These are phyloP conservation scores for Onychostruthus taczanowskii DNA, from an alignment of 2,113 vertebrate species.

Conservation along the genomic window DNA sequence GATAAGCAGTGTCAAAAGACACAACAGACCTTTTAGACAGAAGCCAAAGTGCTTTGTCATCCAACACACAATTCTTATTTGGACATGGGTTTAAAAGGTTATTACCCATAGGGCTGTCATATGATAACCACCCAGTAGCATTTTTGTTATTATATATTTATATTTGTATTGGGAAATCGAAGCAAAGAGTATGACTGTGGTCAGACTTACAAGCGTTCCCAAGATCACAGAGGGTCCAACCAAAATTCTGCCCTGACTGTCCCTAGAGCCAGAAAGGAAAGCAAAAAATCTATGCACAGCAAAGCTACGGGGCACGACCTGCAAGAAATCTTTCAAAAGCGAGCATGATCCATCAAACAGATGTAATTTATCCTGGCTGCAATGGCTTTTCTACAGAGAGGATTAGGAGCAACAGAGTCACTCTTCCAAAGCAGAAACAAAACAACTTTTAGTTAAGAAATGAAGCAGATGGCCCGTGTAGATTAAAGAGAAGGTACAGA, in stretches of 20 bases:
- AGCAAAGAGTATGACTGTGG: neutral
- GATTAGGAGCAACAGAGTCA: constrained; percentile 28
- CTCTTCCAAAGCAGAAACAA: constrained; percentile 29
- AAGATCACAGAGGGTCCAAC: neutral
- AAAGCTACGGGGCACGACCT: rapidly evolving
- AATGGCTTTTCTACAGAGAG: neutral
- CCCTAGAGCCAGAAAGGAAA: neutral
- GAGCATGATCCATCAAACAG: neutral
- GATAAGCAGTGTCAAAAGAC: neutral
- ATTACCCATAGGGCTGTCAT: neutral
- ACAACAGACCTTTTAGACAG: neutral
- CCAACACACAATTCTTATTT: neutral
- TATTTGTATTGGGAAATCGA: neutral
- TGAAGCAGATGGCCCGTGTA: constrained; percentile 62
- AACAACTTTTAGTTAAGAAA: constrained; percentile 68
- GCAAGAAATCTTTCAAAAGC: neutral
- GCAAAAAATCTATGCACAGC: neutral
- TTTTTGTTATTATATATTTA: neutral
- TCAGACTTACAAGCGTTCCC: neutral
- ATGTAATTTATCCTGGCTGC: neutral
- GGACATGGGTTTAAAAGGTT: neutral
- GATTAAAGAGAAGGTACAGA: constrained; percentile 58
- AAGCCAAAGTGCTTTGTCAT: neutral
- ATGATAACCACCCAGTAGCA: neutral
- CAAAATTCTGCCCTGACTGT: neutral